Evolutionary conservation across 2,113 vertebrate species (phyloP).

Genomic region (Microtus oregoni): DNA sequence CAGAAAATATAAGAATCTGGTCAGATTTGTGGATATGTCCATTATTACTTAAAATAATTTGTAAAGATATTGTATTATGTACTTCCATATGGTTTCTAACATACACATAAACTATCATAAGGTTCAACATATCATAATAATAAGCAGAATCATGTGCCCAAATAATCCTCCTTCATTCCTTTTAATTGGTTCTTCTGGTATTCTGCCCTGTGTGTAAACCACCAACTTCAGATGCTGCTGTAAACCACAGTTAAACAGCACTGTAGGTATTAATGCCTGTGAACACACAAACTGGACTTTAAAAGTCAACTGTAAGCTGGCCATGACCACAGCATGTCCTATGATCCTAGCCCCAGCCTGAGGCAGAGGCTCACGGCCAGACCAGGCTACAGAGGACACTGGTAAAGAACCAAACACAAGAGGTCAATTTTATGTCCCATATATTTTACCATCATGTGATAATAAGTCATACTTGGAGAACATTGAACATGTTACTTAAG

Average conservation of each 20-base stretch:
- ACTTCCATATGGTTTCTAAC: background rate
- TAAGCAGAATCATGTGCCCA: background rate
- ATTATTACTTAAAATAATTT: conserved; percentile 8
- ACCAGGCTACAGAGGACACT: background rate
- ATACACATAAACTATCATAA: background rate
- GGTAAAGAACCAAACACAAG: background rate
- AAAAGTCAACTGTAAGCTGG: background rate
- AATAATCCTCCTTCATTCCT: background rate
- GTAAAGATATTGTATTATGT: conserved; percentile 21
- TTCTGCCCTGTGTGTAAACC: conserved; percentile 1
- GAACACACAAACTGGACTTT: background rate
- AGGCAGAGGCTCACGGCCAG: background rate
- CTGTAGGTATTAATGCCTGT: background rate
- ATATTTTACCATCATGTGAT: conserved; percentile 11
- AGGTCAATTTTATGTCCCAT: background rate
- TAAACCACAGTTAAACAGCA: background rate
- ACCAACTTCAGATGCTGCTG: background rate
- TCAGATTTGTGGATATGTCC: conserved; percentile 36
- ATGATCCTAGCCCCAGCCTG: background rate
- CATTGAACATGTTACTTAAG: background rate
- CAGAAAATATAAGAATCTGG: conserved; percentile 46
- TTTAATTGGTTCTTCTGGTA: background rate
- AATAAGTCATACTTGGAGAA: conserved; percentile 43
- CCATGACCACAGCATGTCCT: background rate
- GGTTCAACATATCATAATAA: background rate